Evolutionary conservation across 1,140 invertebrate species (phyloP).

Genomic region (Paralvinella palmiformis): DNA sequence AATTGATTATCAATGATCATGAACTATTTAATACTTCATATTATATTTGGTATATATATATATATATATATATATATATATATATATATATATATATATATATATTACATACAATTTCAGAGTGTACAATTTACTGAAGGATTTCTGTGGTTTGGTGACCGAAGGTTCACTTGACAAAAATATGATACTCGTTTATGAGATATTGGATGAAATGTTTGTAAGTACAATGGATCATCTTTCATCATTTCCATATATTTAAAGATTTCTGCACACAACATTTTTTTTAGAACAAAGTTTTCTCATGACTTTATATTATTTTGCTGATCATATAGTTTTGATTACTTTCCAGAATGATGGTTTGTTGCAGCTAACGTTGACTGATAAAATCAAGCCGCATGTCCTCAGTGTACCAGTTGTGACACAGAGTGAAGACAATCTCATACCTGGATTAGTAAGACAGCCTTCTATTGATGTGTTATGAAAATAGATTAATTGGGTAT

Average conservation of each 20-base stretch:
- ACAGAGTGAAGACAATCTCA: slow-evolving; percentile 28
- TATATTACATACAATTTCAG: no score
- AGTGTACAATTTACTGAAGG: slow-evolving; percentile 38
- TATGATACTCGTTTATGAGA: slow-evolving; percentile 35
- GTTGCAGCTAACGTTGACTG: slow-evolving; percentile 35
- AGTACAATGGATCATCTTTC: slow-evolving; percentile 8
- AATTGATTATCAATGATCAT: no score
- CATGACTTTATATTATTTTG: no score
- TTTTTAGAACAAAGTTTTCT: no score
- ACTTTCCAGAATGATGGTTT: slow-evolving; percentile 36
- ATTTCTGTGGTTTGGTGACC: slow-evolving; percentile 42
- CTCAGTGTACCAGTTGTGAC: slow-evolving; percentile 33
- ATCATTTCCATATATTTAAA: not conserved
- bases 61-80: no score
- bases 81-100: no score
- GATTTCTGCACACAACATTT: no score
- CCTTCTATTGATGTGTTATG: no score
- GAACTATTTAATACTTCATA: no score
- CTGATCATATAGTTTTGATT: no score
- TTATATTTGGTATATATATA: no score
- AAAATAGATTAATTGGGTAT: no score
- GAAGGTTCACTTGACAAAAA: slow-evolving; percentile 38
- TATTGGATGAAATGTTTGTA: slow-evolving; percentile 41
- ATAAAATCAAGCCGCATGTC: slow-evolving; percentile 38
- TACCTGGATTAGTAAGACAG: slow-evolving; percentile 37